Evolutionary conservation across 1,140 invertebrate genomes (phyloP).

Genomic region (Polypedilum vanderplanki): DNA sequence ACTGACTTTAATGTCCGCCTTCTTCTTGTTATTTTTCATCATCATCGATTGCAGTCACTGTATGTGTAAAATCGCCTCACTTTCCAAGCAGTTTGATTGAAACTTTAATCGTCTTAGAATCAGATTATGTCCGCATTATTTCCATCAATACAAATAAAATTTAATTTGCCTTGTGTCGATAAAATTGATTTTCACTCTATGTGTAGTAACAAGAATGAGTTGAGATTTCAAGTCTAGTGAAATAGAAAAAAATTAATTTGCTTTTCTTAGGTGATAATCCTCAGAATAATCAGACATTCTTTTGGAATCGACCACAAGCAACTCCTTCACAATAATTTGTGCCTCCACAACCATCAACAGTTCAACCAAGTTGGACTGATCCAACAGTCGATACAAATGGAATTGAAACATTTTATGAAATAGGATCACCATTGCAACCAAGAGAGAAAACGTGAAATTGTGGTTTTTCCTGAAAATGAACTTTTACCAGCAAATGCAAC

Average conservation of each 20-base stretch:
- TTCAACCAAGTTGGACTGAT: neutral
- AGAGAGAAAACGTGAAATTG: neutral
- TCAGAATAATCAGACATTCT: neutral
- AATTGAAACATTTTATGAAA: neutral
- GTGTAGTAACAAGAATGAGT: neutral
- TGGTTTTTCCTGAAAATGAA: neutral
- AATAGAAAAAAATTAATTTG: neutral
- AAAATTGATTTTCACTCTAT: slow-evolving; percentile 18
- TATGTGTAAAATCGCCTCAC: neutral
- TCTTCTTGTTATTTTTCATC: neutral
- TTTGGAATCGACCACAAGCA: neutral
- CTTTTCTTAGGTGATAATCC: neutral
- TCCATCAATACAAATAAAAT: neutral
- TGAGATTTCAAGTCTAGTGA: too few relatives aligned
- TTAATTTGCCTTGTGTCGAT: neutral
- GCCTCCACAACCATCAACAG: too few relatives aligned
- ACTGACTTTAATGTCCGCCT: neutral
- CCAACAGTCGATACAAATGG: neutral
- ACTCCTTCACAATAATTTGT: too few relatives aligned
- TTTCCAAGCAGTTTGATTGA: neutral
- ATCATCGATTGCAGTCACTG: neutral
- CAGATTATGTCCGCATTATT: slow-evolving; percentile 23
- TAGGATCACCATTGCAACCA: neutral
- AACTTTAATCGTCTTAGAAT: slow-evolving; percentile 25
- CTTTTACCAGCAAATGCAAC: neutral